Evolutionary conservation across 2,888 invertebrate genomes (phyloP), one percentile per base, ranked within the genome.

Genomic region (Apamea crenata): DNA sequence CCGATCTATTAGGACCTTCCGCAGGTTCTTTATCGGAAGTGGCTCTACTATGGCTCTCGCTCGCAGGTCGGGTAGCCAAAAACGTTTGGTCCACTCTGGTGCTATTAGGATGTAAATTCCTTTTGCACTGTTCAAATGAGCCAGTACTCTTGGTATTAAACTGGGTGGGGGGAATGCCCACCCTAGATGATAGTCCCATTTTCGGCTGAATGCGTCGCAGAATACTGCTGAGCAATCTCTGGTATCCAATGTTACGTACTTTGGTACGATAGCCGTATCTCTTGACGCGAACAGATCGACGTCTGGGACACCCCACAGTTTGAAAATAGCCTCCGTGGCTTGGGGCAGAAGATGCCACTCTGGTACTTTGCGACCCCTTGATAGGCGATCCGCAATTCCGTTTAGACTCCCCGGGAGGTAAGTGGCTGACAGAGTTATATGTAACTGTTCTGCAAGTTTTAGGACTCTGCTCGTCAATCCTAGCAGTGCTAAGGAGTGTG

Each of bases 301-400:
- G 63, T 47, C 47, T 29, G 29, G 44, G 61, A 61, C 47, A 44
- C 59, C 72, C 29, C 72, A 61, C n/a, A 44, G n/a, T 40, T 72
- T 61, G 59, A 72, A 72, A 61, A 61, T 61, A 44, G 44, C 61
- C 29, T 47, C 32, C 32, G 25, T n/a, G 73, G 25, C 47, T 63
- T 73, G 47, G 32, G 47, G 73, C 21, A 63, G 32, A 32, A 73
- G 32, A 63, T 47, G 61, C 72, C 61, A 72, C 61, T 73, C 32
- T 32, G 25, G 47, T 73, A 73, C 32, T 63, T 32, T 61, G 72
- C 72, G 72, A 8, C 53, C 71, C 29, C 59, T 59, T 29, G 40
- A 72, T 44, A 44, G 59, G 29, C 44, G 21, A 59, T 59, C 29
- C 40, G 71, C 59, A 29, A 72, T 72, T 72, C 44, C 44, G 44